Percentiles rank a stretch among this genome's conserved stretches.
These are phyloP conservation scores for Nasonia vitripennis DNA, from an alignment of 1,140 invertebrate genomes.

Conservation along the genomic window DNA sequence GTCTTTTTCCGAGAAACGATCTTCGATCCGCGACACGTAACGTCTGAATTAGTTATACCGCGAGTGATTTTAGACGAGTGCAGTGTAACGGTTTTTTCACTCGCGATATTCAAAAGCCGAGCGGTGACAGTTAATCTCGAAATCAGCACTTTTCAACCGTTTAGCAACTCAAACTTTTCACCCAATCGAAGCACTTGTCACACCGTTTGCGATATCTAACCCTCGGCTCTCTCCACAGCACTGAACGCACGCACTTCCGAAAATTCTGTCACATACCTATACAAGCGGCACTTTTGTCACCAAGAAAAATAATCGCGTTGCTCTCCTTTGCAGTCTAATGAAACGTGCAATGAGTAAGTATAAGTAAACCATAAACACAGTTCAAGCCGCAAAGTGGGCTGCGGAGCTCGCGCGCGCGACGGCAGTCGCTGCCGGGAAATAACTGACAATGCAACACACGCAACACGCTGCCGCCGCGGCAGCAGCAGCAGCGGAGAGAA, in stretches of 20 bases:
- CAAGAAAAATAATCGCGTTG: not conserved
- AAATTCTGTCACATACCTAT: not conserved
- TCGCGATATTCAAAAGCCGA: too few species aligned
- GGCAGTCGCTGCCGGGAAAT: constrained; percentile 73
- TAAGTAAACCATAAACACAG: not conserved
- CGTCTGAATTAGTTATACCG: too few species aligned
- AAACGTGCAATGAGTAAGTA: not conserved
- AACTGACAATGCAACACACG: constrained; percentile 68
- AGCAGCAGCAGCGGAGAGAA: not conserved
- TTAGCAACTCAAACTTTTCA: not conserved
- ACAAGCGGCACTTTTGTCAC: not conserved
- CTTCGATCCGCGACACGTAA: not conserved
- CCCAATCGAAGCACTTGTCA: not conserved
- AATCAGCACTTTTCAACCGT: not conserved
- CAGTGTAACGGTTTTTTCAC: too few species aligned
- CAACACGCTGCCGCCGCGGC: constrained; percentile 10
- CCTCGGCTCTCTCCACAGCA: not conserved
- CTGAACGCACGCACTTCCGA: not conserved
- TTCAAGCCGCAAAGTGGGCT: constrained; percentile 26
- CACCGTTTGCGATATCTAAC: not conserved
- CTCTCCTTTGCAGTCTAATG: not conserved
- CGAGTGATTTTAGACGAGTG: too few species aligned
- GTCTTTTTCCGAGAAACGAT: not conserved
- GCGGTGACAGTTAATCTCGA: not conserved
- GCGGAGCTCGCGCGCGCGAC: constrained; percentile 59